Base-by-base conservation (phyloP, 2,113 vertebrate genomes). In the Alces alces region DNA sequence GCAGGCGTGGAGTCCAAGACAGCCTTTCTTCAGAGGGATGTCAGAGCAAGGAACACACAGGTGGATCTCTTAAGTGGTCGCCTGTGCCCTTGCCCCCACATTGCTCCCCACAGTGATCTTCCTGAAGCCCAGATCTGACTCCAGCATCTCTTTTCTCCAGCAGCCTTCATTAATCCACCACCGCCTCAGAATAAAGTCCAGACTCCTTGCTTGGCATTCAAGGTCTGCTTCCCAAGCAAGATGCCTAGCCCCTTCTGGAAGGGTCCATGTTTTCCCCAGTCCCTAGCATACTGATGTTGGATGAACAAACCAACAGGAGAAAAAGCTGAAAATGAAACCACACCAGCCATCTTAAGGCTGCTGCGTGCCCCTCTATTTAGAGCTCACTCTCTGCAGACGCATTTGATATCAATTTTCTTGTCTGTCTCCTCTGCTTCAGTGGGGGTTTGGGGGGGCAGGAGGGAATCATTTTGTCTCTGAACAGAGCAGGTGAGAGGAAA, bases 401-500 rank as follows among this genome's bases (percentile, higher is more conserved):
- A 0, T 83, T 82, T 94, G 95, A 86, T 87, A 73, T 43, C 57
- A 91, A 11, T 92, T 94, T 96, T 93, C 97, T 87, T 88, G 76
- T 93, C 94, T 73, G 50, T 78, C 90, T 95, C 45, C 96, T 93
- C 83, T 96, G 94, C 86, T 95, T 79, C 57, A 94, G 93, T 82
- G 14, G 93, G 96, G 58, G 54, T 33, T 86, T 5, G 0, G 54
- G 80, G 39, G 82, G 78, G 25, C 86, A 84, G 78, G 93, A 93
- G 58, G 85, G 90, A 61, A 45, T 78, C 47, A 43, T 94, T 95
- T 90, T 82, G 76, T 97, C 93, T 97, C 86, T 78, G 95, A 93
- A 91, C 66, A 73, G 89, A 97, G 95, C 78, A 95, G 89, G 83
- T 89, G 70, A 95, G 83, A 73, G 82, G 95, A 73, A 89, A 97